Evolutionary conservation across 2,797 vertebrate species (phyloP).

Genomic region (Lepus oiostolus): DNA sequence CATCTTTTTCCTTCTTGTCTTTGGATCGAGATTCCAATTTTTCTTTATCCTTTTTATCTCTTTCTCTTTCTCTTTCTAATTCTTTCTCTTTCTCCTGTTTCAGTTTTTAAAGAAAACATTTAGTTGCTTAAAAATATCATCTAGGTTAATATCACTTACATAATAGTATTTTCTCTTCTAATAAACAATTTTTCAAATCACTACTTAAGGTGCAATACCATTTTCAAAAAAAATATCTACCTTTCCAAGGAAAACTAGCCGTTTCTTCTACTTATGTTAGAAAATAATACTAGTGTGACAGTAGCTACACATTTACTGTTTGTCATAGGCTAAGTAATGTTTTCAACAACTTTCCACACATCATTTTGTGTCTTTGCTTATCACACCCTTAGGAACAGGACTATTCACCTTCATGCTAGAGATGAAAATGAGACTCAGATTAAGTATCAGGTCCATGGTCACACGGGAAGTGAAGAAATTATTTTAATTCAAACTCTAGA

Average conservation of each 20-base stretch:
- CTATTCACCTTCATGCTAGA: neutral
- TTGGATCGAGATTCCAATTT: constrained; percentile 95
- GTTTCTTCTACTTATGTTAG: constrained; percentile 48
- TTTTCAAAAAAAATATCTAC: neutral
- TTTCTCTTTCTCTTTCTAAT: constrained; percentile 95
- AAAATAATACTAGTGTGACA: neutral
- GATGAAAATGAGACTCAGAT: neutral
- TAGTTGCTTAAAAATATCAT: constrained; percentile 29
- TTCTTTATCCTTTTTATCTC: constrained; percentile 96
- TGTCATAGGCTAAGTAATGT: neutral
- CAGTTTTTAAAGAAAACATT: constrained; percentile 63
- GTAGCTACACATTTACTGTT: constrained; percentile 28
- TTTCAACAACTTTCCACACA: constrained; percentile 29
- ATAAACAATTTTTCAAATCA: constrained; percentile 58
- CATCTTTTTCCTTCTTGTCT: constrained; percentile 94
- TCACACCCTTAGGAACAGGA: neutral
- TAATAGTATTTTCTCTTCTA: constrained; percentile 3
- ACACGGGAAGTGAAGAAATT: neutral
- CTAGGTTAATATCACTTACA: neutral
- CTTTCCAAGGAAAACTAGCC: neutral
- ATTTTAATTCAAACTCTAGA: neutral
- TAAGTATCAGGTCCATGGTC: neutral
- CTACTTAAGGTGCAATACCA: neutral
- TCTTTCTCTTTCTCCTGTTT: constrained; percentile 98
- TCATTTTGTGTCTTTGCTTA: neutral